Evolutionary conservation across 2,113 vertebrate genomes (phyloP).

Genomic region (Pardalotus punctatus): DNA sequence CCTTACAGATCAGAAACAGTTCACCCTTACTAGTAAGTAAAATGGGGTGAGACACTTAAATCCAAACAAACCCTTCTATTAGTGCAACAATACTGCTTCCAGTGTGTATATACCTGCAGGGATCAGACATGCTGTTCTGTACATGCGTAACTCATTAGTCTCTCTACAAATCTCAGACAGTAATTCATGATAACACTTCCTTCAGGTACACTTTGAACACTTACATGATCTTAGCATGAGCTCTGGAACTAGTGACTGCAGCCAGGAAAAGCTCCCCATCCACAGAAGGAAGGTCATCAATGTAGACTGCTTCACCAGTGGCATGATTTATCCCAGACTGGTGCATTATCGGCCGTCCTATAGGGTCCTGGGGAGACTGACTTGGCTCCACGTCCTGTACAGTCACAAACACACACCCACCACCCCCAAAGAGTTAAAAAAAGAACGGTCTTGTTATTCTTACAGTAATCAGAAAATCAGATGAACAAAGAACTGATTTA

Average conservation of each 20-base stretch:
- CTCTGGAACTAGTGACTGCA: slow-evolving; percentile 84
- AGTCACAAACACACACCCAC: background rate
- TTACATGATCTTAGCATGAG: slow-evolving; percentile 85
- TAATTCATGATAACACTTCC: background rate
- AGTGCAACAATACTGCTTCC: background rate
- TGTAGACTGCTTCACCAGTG: slow-evolving; percentile 88
- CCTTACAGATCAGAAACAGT: background rate
- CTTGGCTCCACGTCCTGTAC: slow-evolving; percentile 67
- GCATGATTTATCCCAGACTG: slow-evolving; percentile 84
- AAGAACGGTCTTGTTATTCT: background rate
- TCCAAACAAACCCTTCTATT: background rate
- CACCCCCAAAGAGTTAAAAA: background rate
- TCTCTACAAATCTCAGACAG: background rate
- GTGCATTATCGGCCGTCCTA: slow-evolving; percentile 88
- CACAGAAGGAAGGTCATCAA: slow-evolving; percentile 82
- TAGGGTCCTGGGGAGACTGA: slow-evolving; percentile 79
- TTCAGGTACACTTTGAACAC: slow-evolving; percentile 2
- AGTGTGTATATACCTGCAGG: background rate
- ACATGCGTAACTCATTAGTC: background rate
- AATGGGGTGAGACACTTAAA: background rate
- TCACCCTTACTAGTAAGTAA: background rate
- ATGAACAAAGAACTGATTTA: background rate
- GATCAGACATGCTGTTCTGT: background rate
- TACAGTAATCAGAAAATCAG: background rate
- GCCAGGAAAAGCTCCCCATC: slow-evolving; percentile 84